These are phyloP conservation scores for Helarctos malayanus DNA, from an alignment of 2,797 vertebrate species.

Conservation along the genomic window DNA sequence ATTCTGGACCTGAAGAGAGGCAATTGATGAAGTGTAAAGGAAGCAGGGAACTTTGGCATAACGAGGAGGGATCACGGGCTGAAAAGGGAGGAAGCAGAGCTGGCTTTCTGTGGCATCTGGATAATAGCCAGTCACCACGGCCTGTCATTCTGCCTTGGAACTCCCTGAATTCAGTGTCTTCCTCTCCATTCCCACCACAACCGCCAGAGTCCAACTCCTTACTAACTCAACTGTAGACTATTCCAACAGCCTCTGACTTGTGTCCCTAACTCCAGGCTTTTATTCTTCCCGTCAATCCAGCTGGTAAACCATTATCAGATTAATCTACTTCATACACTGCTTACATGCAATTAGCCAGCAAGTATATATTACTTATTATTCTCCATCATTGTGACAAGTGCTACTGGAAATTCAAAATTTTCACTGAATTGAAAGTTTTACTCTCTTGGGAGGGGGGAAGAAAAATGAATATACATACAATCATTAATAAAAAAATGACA, in stretches of 20 bases:
- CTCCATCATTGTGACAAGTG: neutral
- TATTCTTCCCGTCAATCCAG: neutral
- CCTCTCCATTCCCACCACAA: neutral
- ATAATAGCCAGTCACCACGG: neutral
- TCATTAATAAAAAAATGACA: neutral
- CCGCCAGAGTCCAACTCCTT: neutral
- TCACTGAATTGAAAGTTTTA: conserved; percentile 5
- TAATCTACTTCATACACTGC: neutral
- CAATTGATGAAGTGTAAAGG: neutral
- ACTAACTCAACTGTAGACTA: neutral
- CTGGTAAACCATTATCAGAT: neutral
- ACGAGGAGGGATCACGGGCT: neutral
- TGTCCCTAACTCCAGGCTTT: neutral
- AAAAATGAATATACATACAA: conserved; percentile 34
- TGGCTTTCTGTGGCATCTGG: neutral
- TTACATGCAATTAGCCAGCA: conserved; percentile 34
- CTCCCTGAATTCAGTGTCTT: neutral
- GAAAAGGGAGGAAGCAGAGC: neutral
- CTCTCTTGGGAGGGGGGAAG: neutral
- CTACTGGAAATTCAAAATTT: conserved; percentile 26
- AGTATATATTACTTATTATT: neutral
- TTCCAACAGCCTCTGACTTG: neutral
- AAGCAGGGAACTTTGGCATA: neutral
- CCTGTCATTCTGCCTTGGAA: neutral
- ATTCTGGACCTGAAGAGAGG: neutral